Evolutionary conservation across 2,113 vertebrate species (phyloP).

Genomic region (Arizona elegans): DNA sequence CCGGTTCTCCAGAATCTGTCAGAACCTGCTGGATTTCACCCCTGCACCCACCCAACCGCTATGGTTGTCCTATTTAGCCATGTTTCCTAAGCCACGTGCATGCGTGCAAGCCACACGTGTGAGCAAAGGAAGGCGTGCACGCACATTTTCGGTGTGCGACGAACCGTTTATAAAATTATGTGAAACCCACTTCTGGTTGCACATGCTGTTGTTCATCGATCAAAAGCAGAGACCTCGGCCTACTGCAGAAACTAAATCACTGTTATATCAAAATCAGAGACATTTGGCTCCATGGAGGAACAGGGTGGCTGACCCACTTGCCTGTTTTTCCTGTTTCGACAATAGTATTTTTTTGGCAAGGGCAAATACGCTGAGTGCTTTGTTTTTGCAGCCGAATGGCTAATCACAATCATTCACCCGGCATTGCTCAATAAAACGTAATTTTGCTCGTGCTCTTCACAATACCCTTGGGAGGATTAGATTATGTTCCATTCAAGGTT

Average conservation of each 20-base stretch:
- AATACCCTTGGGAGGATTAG: background rate
- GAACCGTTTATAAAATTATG: too few relatives aligned
- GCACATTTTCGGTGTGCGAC: too few relatives aligned
- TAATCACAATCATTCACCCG: background rate
- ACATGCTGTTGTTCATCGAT: background rate
- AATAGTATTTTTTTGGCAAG: background rate
- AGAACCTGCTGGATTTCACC: too few relatives aligned
- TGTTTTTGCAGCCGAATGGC: background rate
- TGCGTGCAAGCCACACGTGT: too few relatives aligned
- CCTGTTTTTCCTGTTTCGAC: background rate
- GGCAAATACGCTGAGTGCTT: background rate
- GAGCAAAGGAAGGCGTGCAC: too few relatives aligned
- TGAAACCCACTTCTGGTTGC: too few relatives aligned
- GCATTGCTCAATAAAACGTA: fast-evolving
- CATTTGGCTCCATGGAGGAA: background rate
- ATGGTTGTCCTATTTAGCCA: too few relatives aligned
- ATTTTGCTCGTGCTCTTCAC: background rate
- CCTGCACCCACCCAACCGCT: too few relatives aligned
- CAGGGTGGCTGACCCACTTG: background rate
- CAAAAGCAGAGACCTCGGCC: background rate
- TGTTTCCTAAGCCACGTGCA: too few relatives aligned
- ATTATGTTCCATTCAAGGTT: slow-evolving; percentile 31
- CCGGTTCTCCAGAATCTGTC: too few relatives aligned
- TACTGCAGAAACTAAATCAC: background rate
- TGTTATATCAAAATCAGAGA: too few relatives aligned